Percentiles rank a stretch among this genome's conserved stretches.
Evolutionary conservation across 2,113 vertebrate genomes (phyloP).

Genomic region (Nanorana parkeri): DNA sequence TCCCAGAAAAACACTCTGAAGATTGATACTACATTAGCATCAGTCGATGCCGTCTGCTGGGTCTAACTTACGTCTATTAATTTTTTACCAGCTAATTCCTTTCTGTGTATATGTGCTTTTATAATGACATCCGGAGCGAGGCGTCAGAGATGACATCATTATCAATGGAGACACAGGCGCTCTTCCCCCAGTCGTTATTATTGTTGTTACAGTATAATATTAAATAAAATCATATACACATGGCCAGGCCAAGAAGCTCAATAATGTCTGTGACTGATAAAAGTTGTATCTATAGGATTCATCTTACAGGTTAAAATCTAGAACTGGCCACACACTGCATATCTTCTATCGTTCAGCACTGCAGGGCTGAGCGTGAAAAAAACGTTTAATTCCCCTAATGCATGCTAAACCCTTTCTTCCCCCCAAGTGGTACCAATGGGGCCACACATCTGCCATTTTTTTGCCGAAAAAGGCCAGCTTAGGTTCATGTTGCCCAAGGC

Average conservation of each 20-base stretch:
- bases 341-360: too few species aligned
- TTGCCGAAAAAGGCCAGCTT: too few species aligned
- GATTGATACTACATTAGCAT: constrained; percentile 52
- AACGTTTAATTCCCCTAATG: too few species aligned
- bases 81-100: constrained; percentile 37
- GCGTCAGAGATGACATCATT: constrained; percentile 40
- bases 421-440: too few species aligned
- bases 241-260: not conserved
- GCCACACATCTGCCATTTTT: too few species aligned
- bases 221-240: not conserved
- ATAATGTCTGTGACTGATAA: not conserved
- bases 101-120: constrained; percentile 2
- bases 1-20: constrained; percentile 57
- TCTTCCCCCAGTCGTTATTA: constrained; percentile 5
- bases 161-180: constrained; percentile 14
- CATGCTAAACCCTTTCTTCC: too few species aligned
- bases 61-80: constrained; percentile 46
- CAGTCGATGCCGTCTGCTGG: constrained; percentile 48
- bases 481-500: too few species aligned
- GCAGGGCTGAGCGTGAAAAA: too few species aligned
- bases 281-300: not conserved
- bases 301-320: too few species aligned
- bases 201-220: not conserved
- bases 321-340: too few species aligned
- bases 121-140: constrained; percentile 47